These are phyloP conservation scores for Empis stercorea DNA, from an alignment of 2,888 invertebrate species.

Conservation along the genomic window DNA sequence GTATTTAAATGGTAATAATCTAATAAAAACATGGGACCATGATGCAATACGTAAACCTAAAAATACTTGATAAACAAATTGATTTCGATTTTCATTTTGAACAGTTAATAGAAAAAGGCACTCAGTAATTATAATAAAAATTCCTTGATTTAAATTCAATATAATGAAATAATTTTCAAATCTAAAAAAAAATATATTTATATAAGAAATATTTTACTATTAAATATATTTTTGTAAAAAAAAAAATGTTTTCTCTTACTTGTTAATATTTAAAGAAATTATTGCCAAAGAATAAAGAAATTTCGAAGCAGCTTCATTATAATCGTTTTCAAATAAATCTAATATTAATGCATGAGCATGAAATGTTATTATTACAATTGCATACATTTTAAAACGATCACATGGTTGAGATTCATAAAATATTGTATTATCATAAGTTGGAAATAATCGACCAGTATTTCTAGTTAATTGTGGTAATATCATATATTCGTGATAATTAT, in stretches of 20 bases:
- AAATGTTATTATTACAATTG: constrained; percentile 32
- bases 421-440: constrained; percentile 33
- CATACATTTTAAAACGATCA: constrained; percentile 34
- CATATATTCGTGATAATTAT: constrained; percentile 34
- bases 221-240: neutral
- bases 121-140: constrained; percentile 32
- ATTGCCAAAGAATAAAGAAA: constrained; percentile 27
- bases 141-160: constrained; percentile 30
- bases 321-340: constrained; percentile 30
- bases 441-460: constrained; percentile 32
- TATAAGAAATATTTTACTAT: neutral
- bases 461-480: constrained; percentile 31
- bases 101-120: constrained; percentile 27
- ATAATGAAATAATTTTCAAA: constrained; percentile 36
- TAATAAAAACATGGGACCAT: constrained; percentile 33
- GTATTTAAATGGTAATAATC: constrained; percentile 33
- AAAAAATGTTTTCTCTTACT: constrained; percentile 17
- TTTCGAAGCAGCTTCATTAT: constrained; percentile 30
- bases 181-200: constrained; percentile 16
- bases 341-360: constrained; percentile 30
- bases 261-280: constrained; percentile 27
- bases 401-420: constrained; percentile 33
- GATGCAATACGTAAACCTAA: constrained; percentile 31
- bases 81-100: constrained; percentile 28
- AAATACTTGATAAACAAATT: constrained; percentile 30